Evolutionary conservation across 2,888 invertebrate genomes (phyloP).

Genomic region (Campaea margaritaria): DNA sequence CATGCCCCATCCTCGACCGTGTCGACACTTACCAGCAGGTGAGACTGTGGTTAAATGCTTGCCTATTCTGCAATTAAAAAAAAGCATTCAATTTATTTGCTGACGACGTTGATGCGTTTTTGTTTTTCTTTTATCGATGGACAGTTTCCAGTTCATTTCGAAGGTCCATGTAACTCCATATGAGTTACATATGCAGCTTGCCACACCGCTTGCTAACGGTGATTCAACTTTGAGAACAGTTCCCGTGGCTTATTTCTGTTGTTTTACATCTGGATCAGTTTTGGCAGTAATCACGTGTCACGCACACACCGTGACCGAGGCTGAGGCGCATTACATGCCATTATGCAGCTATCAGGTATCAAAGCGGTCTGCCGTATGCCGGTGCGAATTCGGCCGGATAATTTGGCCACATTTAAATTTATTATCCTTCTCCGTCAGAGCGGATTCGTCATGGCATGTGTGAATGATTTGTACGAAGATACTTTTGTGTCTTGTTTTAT

Average conservation of each 20-base stretch:
- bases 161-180: too few species aligned
- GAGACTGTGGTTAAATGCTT: too few species aligned
- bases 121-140: too few species aligned
- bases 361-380: slow-evolving; percentile 56
- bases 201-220: not conserved
- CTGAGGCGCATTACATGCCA: slow-evolving; percentile 20
- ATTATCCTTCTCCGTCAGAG: slow-evolving; percentile 49
- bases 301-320: slow-evolving; percentile 37
- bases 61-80: too few species aligned
- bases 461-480: too few species aligned
- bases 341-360: slow-evolving; percentile 69
- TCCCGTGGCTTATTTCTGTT: not conserved
- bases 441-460: slow-evolving; percentile 48
- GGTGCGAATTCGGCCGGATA: slow-evolving; percentile 63
- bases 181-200: too few species aligned
- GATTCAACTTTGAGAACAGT: not conserved
- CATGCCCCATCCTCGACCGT: too few species aligned
- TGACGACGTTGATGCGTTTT: too few species aligned
- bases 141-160: too few species aligned
- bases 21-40: too few species aligned
- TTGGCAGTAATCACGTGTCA: slow-evolving; percentile 27
- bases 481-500: too few species aligned
- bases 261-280: slow-evolving; percentile 23
- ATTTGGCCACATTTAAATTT: slow-evolving; percentile 74
- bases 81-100: too few species aligned